phyloP scores from a whole-genome alignment of 2,797 vertebrate species.

The Labeo calbasu region DNA sequence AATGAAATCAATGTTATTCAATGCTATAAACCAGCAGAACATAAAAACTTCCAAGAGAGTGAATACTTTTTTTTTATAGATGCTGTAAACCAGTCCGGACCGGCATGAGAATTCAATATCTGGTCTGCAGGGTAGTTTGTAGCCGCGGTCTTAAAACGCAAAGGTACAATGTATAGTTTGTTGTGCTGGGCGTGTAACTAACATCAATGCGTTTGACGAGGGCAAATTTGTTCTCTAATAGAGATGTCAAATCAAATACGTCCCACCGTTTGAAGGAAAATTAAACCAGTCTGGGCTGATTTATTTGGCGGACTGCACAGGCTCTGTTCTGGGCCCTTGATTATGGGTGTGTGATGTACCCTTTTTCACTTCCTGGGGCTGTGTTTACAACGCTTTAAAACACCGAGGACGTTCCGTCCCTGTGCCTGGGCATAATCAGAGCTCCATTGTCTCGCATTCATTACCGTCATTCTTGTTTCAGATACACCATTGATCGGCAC shows the following conservation, averaged over 20 bases:
- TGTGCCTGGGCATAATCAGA: slow-evolving; percentile 40
- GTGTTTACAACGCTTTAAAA: slow-evolving; percentile 46
- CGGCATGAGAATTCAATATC: slow-evolving; percentile 1
- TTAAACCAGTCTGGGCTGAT: slow-evolving; percentile 50
- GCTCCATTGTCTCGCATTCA: slow-evolving; percentile 49
- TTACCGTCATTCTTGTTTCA: slow-evolving; percentile 65
- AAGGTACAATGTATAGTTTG: neutral
- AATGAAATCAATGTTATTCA: neutral
- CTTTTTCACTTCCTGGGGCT: slow-evolving; percentile 7
- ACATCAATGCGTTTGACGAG: slow-evolving; percentile 16
- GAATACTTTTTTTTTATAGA: neutral
- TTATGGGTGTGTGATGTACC: slow-evolving; percentile 49
- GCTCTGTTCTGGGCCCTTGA: slow-evolving; percentile 40
- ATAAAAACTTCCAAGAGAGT: slow-evolving; percentile 3
- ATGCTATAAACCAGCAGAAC: neutral
- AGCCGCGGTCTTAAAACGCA: neutral
- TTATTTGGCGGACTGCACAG: slow-evolving; percentile 36
- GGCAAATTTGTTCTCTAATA: slow-evolving; percentile 37
- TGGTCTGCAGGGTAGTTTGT: slow-evolving; percentile 9
- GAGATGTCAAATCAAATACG: slow-evolving; percentile 44
- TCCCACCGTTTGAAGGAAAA: slow-evolving; percentile 28
- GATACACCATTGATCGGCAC: slow-evolving; percentile 93
- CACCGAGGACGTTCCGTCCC: slow-evolving; percentile 6
- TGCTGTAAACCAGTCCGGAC: neutral
- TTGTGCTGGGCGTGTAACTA: slow-evolving; percentile 13